Conservation (phyloP, 2,888 invertebrate genomes). For the Cataglyphis albicans region DNA sequence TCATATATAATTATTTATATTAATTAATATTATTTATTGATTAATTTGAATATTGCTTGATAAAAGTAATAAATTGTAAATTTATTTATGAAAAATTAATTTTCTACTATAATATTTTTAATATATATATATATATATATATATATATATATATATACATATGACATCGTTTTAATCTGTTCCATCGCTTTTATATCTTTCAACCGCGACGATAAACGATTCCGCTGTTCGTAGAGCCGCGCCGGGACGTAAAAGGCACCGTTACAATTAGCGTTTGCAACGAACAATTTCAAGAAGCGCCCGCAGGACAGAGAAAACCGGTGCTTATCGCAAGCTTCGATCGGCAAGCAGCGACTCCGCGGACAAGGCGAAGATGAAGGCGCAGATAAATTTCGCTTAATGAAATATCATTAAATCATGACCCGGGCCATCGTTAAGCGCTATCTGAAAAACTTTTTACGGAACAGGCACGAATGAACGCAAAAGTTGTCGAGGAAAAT, state of each 20-base stretch:
- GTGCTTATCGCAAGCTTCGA: constrained; percentile 46
- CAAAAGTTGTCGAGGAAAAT: constrained; percentile 43
- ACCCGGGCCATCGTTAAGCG: constrained; percentile 32
- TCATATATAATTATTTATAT: too few relatives aligned
- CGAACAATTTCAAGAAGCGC: constrained; percentile 54
- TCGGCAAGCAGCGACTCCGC: constrained; percentile 33
- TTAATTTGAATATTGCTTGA: too few relatives aligned
- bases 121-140: too few relatives aligned
- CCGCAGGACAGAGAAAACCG: constrained; percentile 40
- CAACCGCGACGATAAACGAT: constrained; percentile 34
- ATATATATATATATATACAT: neutral
- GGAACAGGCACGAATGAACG: constrained; percentile 25
- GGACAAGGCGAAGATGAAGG: constrained; percentile 29
- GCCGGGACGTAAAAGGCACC: constrained; percentile 52
- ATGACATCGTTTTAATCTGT: constrained; percentile 20
- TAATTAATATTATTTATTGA: too few relatives aligned
- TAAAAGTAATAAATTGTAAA: too few relatives aligned
- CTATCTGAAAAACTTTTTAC: constrained; percentile 47
- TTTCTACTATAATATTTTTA: too few relatives aligned
- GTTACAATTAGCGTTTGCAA: constrained; percentile 57
- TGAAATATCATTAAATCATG: constrained; percentile 56
- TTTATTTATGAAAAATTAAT: too few relatives aligned
- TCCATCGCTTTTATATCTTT: constrained; percentile 4
- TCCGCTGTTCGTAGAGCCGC: constrained; percentile 29
- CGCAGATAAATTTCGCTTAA: constrained; percentile 55